Conservation (phyloP, 2,113 vertebrate species). For the Recurvirostra avosetta region DNA sequence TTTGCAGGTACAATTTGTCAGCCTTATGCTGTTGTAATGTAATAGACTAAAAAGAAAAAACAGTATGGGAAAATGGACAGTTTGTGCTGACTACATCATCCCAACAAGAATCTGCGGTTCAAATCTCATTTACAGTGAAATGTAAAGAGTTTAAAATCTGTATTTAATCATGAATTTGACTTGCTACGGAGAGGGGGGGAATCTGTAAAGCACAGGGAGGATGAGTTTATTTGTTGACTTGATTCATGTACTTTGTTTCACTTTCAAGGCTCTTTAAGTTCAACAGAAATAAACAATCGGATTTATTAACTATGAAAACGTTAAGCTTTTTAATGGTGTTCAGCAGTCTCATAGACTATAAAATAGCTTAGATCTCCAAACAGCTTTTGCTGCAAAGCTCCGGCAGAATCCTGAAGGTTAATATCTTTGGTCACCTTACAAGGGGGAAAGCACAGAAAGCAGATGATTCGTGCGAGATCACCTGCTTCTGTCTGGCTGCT, state of each 20-base stretch:
- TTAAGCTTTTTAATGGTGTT: slow-evolving; percentile 18
- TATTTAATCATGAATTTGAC: slow-evolving; percentile 48
- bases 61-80: not conserved
- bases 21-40: slow-evolving; percentile 33
- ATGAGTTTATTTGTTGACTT: slow-evolving; percentile 2
- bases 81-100: not conserved
- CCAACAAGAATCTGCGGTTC: not conserved
- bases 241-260: slow-evolving; percentile 5
- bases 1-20: slow-evolving; percentile 30
- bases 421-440: not conserved
- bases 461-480: not conserved
- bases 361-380: not conserved
- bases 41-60: slow-evolving; percentile 4
- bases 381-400: not conserved
- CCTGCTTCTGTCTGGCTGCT: not conserved
- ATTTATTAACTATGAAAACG: slow-evolving; percentile 41
- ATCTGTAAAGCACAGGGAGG: slow-evolving; percentile 15
- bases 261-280: slow-evolving; percentile 16
- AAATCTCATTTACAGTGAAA: slow-evolving; percentile 46
- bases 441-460: not conserved
- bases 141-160: slow-evolving; percentile 24
- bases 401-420: not conserved
- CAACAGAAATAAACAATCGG: slow-evolving; percentile 7
- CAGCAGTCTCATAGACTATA: not conserved
- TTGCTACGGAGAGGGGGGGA: not conserved